A percentile compares a stretch with the other conserved stretches of the same genome.
Conservation (phyloP, 2,888 invertebrate species). For the Galerucella pusilla region DNA sequence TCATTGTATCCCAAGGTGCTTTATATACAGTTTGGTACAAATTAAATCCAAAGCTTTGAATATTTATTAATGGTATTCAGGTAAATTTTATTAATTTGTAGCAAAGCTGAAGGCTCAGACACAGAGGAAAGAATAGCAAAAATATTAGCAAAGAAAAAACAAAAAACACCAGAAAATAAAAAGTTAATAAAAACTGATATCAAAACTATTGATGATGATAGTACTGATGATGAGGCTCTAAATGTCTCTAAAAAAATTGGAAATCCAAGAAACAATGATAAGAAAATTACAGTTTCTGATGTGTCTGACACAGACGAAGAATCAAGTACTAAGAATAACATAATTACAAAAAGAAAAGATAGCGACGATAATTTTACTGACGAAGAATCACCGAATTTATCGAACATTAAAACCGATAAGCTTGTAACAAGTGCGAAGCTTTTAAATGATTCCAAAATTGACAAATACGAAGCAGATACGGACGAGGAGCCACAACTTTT, state of each 20-base stretch:
- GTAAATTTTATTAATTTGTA: conserved; percentile 31
- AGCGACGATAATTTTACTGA: conserved; percentile 7
- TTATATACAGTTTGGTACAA: too few species aligned
- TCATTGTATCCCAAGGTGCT: neutral
- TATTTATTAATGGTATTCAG: neutral
- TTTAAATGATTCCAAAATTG: conserved; percentile 32
- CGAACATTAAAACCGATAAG: neutral
- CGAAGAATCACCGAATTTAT: conserved; percentile 38
- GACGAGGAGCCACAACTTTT: conserved; percentile 57
- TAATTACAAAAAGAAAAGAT: neutral
- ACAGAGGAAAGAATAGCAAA: conserved; percentile 72
- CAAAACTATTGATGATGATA: neutral
- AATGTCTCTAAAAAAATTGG: neutral
- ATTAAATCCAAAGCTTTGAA: neutral
- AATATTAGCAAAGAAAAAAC: conserved; percentile 47
- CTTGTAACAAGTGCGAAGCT: conserved; percentile 21
- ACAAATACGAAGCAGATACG: conserved; percentile 59
- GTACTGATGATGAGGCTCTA: neutral
- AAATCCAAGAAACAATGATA: neutral
- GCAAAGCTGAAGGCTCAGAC: conserved; percentile 63
- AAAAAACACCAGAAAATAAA: conserved; percentile 25
- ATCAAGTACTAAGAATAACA: neutral
- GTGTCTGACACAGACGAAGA: neutral
- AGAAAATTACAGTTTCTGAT: neutral
- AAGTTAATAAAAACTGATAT: neutral